Base-by-base conservation (phyloP, 2,888 invertebrate genomes). In the Theretra japonica region DNA sequence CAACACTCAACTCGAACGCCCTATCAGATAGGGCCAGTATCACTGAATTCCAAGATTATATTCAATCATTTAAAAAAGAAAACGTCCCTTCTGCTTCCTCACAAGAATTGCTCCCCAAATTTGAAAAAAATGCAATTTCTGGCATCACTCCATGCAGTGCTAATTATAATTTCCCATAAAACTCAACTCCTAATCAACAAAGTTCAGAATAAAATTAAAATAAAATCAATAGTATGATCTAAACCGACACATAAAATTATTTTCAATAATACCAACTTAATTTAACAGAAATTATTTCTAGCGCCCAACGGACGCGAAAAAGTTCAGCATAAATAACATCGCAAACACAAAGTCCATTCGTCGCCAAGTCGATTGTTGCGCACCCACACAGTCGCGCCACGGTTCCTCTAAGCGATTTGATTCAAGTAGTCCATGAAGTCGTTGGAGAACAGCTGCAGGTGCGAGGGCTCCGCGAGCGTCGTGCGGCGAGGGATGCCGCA, bases 341-440 rank as follows among this genome's bases (percentile, higher is more conserved):
- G 74, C 75, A 76, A 75, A 85, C 83, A 84, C 78, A 84, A 78
- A 86, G 86, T 88, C 81, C 82, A 80, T 80, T 83, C 80, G 75
- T 80, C 82, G 83, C 86, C 80, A 82, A 83, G 78, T 82, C 78
- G 73, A 79, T 76, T 75, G 78, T 77, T 79, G 79, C 81, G 79
- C 79, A 79, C 77, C 76, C 80, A 73, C 78, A 71, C 68, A 75
- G 72, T 62, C 83, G 76, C 75, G 74, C 76, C 76, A 75, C 79
- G 15, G 62, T 41, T 68, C 73, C 72, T 73, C 88, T 92, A 95
- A 80, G 95, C 95, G 87, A 95, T 95, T 89, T 95, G 95, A 88
- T 95, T 95, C 81, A 96, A 88, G 87, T 96, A 95, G 86, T 95
- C 94, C 79, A 95, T 95, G 88, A 95, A 95, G 85, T 95, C 95